These are phyloP conservation scores for Rhinichthys osculus DNA, from an alignment of 2,797 vertebrate genomes.

Conservation along the genomic window DNA sequence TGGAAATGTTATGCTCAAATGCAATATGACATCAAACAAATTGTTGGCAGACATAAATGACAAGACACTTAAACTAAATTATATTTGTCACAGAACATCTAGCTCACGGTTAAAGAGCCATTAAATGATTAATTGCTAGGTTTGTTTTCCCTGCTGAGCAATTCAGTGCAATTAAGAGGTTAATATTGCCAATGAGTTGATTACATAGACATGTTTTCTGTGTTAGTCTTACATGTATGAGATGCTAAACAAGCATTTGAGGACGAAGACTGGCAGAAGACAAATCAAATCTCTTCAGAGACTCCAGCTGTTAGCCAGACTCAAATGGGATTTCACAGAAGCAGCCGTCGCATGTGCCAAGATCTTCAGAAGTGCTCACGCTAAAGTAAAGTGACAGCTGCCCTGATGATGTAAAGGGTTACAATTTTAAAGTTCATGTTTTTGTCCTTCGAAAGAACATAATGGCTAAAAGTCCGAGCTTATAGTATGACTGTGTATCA, in stretches of 20 bases:
- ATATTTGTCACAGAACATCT: slow-evolving; percentile 11
- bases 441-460: too few relatives aligned
- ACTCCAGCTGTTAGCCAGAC: neutral
- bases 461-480: too few relatives aligned
- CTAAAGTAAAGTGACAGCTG: too few relatives aligned
- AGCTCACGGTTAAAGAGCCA: neutral
- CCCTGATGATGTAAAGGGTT: too few relatives aligned
- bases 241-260: neutral
- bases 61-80: neutral
- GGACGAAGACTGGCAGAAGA: neutral
- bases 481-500: too few relatives aligned
- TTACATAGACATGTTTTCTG: neutral
- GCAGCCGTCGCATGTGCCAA: neutral
- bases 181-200: too few relatives aligned
- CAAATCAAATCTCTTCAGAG: neutral
- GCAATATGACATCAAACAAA: neutral
- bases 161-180: slow-evolving; percentile 3
- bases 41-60: neutral
- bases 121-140: slow-evolving; percentile 9
- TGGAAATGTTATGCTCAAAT: neutral
- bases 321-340: neutral
- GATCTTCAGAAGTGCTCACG: too few relatives aligned
- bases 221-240: neutral
- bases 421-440: too few relatives aligned
- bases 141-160: slow-evolving; percentile 8